phyloP scores from a whole-genome alignment of 1,140 invertebrate genomes.

The Thaumetopoea pityocampa region DNA sequence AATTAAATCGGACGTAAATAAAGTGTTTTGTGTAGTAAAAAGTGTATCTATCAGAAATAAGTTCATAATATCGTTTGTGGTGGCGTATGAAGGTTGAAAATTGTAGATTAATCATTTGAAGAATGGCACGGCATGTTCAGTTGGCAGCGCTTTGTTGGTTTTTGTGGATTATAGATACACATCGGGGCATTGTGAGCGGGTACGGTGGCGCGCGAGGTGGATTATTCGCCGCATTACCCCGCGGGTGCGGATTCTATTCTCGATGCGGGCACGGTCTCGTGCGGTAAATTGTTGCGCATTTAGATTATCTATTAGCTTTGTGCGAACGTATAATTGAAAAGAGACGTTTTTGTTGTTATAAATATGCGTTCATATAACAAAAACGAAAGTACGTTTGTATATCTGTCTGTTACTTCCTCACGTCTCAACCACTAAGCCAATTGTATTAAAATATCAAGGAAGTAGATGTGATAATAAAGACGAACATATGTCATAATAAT shows the following conservation, averaged over 20 bases:
- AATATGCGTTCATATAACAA: too few relatives aligned
- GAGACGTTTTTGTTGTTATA: background rate
- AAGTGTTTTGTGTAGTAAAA: conserved; percentile 24
- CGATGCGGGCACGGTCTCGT: conserved; percentile 41
- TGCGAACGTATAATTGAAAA: background rate
- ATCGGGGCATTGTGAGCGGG: conserved; percentile 42
- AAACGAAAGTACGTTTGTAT: too few relatives aligned
- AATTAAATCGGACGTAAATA: conserved; percentile 49
- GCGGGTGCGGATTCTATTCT: conserved; percentile 37
- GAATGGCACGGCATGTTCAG: conserved; percentile 26
- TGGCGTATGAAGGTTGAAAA: conserved; percentile 11
- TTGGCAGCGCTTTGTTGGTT: conserved; percentile 53
- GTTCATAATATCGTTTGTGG: background rate
- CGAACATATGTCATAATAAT: too few relatives aligned
- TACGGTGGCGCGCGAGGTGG: conserved; percentile 58
- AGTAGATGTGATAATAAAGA: too few relatives aligned
- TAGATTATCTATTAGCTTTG: conserved; percentile 31
- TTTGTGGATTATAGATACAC: conserved; percentile 67
- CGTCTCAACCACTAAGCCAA: too few relatives aligned
- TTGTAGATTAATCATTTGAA: conserved; percentile 3
- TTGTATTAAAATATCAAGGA: too few relatives aligned
- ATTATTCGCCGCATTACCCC: conserved; percentile 64
- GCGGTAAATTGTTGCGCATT: conserved; percentile 62
- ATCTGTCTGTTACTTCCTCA: background rate
- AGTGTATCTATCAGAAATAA: conserved; percentile 1